Conservation (phyloP, 2,797 vertebrate genomes). For the Coregonus ussuriensis region DNA sequence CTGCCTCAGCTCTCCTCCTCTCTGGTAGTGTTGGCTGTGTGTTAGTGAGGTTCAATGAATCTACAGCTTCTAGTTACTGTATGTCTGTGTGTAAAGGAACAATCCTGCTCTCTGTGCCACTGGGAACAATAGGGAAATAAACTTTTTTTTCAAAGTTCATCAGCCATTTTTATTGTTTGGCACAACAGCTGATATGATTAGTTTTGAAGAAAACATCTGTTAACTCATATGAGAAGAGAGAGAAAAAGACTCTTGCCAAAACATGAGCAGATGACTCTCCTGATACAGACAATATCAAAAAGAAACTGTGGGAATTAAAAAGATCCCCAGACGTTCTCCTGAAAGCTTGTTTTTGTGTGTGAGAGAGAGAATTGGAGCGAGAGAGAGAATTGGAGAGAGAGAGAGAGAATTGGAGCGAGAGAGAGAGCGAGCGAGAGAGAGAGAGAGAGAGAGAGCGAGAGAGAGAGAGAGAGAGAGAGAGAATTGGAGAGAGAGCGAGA, state of each 20-base stretch:
- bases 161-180: constrained; percentile 14
- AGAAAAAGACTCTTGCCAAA: not conserved
- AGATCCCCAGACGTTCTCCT: not conserved
- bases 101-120: constrained; percentile 15
- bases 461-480: constrained; percentile 17
- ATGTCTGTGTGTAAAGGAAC: not conserved
- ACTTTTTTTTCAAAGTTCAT: constrained; percentile 14
- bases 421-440: constrained; percentile 3
- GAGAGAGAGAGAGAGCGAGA: constrained; percentile 17
- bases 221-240: not conserved
- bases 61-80: not conserved
- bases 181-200: constrained; percentile 10
- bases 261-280: not conserved
- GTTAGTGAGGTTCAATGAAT: constrained; percentile 37
- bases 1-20: constrained; percentile 51
- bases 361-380: constrained; percentile 10
- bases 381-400: constrained; percentile 7
- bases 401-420: constrained; percentile 13
- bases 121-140: constrained; percentile 29
- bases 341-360: not conserved
- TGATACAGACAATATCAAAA: not conserved
- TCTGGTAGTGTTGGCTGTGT: constrained; percentile 45
- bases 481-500: constrained; percentile 2
- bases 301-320: not conserved
- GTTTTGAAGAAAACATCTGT: not conserved